Evolutionary conservation across 2,888 invertebrate genomes (phyloP).

Genomic region (Callimorpha dominula): DNA sequence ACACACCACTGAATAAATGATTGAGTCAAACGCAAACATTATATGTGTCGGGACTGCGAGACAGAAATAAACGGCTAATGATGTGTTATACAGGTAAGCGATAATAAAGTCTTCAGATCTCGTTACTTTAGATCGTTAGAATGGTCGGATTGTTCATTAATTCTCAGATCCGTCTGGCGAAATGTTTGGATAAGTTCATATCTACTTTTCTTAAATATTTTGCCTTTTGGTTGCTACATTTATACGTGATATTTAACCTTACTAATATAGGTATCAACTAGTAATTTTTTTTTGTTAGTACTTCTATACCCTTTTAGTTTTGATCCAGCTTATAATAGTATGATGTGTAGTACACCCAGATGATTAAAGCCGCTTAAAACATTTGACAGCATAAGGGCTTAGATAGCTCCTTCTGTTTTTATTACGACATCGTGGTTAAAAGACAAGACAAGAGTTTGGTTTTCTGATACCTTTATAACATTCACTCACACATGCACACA

Average conservation of each 20-base stretch:
- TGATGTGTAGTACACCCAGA: not conserved
- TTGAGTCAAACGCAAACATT: conserved; percentile 80
- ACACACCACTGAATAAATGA: conserved; percentile 80
- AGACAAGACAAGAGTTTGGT: too few species aligned
- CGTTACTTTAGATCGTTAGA: conserved; percentile 75
- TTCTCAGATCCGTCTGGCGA: conserved; percentile 53
- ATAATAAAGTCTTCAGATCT: conserved; percentile 83
- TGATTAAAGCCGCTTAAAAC: too few species aligned
- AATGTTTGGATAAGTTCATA: conserved; percentile 27
- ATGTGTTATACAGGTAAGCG: conserved; percentile 82
- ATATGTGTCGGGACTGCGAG: conserved; percentile 65
- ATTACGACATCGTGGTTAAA: too few species aligned
- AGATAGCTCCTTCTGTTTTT: too few species aligned
- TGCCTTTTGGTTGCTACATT: not conserved
- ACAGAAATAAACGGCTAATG: conserved; percentile 84
- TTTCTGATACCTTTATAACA: too few species aligned
- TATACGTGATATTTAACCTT: not conserved
- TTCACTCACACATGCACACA: too few species aligned
- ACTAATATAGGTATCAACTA: not conserved
- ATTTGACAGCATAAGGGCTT: not conserved
- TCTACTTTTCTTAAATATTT: conserved; percentile 19
- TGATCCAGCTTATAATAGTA: not conserved
- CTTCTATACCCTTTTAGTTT: not conserved
- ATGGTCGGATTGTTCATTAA: conserved; percentile 66
- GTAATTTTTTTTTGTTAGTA: not conserved